Evolutionary conservation across 1,140 invertebrate species (phyloP).

Genomic region (Andricus grossulariae): DNA sequence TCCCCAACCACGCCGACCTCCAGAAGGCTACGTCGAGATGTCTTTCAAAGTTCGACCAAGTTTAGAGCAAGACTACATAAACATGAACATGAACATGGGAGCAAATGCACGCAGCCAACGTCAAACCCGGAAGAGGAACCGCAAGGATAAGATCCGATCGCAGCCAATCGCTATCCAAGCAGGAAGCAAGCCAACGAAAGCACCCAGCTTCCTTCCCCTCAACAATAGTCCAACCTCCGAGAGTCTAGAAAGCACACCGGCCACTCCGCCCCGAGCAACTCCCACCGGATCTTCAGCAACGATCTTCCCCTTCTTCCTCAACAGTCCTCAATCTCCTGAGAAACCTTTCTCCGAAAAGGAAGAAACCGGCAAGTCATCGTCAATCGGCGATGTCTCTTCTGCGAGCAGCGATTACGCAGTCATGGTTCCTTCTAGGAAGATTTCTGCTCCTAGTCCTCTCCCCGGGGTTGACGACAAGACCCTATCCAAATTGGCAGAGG

Average conservation of each 20-base stretch:
- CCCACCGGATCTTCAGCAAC: conserved; percentile 77
- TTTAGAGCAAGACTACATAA: conserved; percentile 73
- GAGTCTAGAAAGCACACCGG: conserved; percentile 71
- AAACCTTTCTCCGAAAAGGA: conserved; percentile 66
- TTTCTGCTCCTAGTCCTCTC: conserved; percentile 51
- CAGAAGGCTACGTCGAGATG: conserved; percentile 81
- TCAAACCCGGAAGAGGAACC: conserved; percentile 53
- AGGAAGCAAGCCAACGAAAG: conserved; percentile 68
- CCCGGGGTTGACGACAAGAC: conserved; percentile 40
- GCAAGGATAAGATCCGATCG: conserved; percentile 75
- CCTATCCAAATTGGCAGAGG: conserved; percentile 16
- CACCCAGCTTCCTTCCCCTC: conserved; percentile 69
- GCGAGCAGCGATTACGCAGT: conserved; percentile 53
- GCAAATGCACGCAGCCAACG: conserved; percentile 52
- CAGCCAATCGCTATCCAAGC: conserved; percentile 79
- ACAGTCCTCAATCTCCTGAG: conserved; percentile 78
- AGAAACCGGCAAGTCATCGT: conserved; percentile 42
- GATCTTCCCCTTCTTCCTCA: conserved; percentile 79
- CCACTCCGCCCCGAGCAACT: conserved; percentile 74
- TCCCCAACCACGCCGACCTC: conserved; percentile 70
- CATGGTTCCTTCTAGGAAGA: conserved; percentile 56
- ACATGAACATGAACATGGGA: conserved; percentile 72
- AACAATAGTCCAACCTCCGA: conserved; percentile 70
- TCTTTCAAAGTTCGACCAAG: conserved; percentile 68
- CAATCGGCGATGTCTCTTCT: conserved; percentile 35